Base-by-base conservation (phyloP, 2,888 invertebrate genomes). In the Morpho achilles region DNA sequence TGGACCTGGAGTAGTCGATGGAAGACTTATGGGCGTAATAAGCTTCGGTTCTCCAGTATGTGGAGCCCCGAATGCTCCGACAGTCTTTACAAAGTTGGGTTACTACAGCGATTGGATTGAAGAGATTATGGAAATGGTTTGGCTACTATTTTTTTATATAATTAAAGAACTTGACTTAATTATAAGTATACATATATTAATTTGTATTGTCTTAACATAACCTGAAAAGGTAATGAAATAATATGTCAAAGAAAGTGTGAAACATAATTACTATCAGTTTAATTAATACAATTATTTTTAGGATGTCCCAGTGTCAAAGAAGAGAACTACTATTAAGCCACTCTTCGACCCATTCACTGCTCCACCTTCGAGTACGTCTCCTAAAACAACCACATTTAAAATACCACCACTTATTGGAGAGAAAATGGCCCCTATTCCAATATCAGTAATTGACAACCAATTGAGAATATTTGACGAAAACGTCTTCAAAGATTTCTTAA, bases 31-130 rank as follows among this genome's bases (percentile, higher is more conserved):
- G 9, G 88, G 88, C 0, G 76, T 88, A 0, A 70, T 84, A 40
- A 87, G 85, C 63, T 87, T 87, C 54, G 88, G 87, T 0, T 77
- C 87, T 0, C 82, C 84, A 0, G 69, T 70, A 1, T 88, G 88
- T 41, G 88, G 87, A 0, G 70, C 79, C 0, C 73, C 75, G 0
- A 82, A 87, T 39, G 74, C 82, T 0, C 88, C 88, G 0, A 88
- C 88, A 0, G 88, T 89, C 41, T 88, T 88, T 67, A 85, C 82
- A 48, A 87, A 84, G 60, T 23, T 87, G 2, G 87, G 85, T 0
- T 79, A 69, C 67, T 87, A 85, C 57, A 48, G 68, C 1, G 71
- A 79, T 1, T 88, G 88, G 88, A 86, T 88, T 22, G 75, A 85
- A 7, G 61, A 63, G 0, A 79, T 86, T 7, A 77, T 87, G 73